Conservation (phyloP, 1,140 invertebrate genomes). For the Periplaneta americana region DNA sequence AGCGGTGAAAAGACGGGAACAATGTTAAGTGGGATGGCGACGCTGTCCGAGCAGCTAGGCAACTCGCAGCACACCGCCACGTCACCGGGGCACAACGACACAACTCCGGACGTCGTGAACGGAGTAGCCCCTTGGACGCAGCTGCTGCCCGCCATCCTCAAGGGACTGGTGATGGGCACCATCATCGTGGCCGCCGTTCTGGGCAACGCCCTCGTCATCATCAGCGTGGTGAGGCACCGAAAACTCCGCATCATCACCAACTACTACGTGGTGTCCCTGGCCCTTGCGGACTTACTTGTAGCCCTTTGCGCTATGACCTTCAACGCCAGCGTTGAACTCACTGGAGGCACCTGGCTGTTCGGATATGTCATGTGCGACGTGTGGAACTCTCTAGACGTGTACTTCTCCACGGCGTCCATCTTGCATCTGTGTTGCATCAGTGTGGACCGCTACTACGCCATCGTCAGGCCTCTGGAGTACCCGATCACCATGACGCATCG, state of each 20-base stretch:
- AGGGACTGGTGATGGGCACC: conserved; percentile 66
- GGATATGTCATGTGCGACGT: conserved; percentile 86
- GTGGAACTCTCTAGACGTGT: conserved; percentile 92
- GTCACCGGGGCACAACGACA: neutral
- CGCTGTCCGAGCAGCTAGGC: neutral
- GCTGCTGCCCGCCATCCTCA: conserved; percentile 48
- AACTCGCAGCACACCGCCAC: neutral
- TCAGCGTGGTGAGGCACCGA: conserved; percentile 64
- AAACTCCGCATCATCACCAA: conserved; percentile 84
- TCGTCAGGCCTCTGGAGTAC: conserved; percentile 83
- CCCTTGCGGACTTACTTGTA: conserved; percentile 87
- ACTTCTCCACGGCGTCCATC: conserved; percentile 92
- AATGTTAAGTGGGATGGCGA: conserved; percentile 16
- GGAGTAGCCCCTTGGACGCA: conserved; percentile 30
- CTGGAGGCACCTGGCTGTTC: conserved; percentile 77
- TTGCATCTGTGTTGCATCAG: conserved; percentile 92
- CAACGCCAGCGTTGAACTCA: conserved; percentile 81
- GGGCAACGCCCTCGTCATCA: conserved; percentile 81
- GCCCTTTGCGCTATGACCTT: conserved; percentile 94
- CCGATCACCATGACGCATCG: conserved; percentile 79
- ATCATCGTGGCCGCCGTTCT: conserved; percentile 84
- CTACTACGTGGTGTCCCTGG: conserved; percentile 90
- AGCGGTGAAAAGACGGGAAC: too few species aligned
- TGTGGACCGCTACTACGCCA: conserved; percentile 85
- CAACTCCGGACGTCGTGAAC: conserved; percentile 36